These are phyloP conservation scores for Drosophila saltans DNA, from an alignment of 1,140 invertebrate genomes.

Conservation along the genomic window DNA sequence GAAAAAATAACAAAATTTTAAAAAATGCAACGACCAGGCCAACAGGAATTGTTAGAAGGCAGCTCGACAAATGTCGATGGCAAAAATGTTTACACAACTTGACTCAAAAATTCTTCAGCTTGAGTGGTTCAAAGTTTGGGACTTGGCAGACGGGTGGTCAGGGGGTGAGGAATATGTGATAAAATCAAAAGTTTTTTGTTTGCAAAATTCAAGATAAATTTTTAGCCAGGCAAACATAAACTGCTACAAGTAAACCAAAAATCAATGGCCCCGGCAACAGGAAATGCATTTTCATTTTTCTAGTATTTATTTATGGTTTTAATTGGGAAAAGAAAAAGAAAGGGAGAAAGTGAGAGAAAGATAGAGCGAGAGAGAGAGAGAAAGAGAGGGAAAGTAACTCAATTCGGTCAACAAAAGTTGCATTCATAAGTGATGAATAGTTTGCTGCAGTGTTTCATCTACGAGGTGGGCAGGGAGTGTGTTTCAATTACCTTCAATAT, in stretches of 20 bases:
- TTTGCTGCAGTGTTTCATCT: neutral
- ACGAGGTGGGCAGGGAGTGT: no score
- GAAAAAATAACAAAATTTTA: conserved; percentile 37
- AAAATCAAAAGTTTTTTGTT: neutral
- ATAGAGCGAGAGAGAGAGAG: neutral
- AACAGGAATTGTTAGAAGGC: conserved; percentile 17
- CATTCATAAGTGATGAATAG: conserved; percentile 6
- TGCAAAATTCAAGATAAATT: neutral
- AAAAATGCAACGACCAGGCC: conserved; percentile 57
- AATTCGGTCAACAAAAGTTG: neutral
- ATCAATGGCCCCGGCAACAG: neutral
- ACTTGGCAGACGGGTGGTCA: neutral
- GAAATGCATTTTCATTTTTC: conserved; percentile 8
- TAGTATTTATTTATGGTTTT: neutral
- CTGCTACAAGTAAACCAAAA: neutral
- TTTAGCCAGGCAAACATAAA: neutral
- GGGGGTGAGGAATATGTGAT: neutral
- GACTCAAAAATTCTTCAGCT: neutral
- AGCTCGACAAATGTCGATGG: conserved; percentile 16
- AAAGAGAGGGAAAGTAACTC: conserved; percentile 1
- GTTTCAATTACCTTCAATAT: no score
- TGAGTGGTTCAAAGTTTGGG: neutral
- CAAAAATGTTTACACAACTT: conserved; percentile 30
- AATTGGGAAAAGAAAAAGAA: neutral
- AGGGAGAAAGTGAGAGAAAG: neutral